phyloP scores from a whole-genome alignment of 2,888 invertebrate genomes.

The Rosalia funebris region DNA sequence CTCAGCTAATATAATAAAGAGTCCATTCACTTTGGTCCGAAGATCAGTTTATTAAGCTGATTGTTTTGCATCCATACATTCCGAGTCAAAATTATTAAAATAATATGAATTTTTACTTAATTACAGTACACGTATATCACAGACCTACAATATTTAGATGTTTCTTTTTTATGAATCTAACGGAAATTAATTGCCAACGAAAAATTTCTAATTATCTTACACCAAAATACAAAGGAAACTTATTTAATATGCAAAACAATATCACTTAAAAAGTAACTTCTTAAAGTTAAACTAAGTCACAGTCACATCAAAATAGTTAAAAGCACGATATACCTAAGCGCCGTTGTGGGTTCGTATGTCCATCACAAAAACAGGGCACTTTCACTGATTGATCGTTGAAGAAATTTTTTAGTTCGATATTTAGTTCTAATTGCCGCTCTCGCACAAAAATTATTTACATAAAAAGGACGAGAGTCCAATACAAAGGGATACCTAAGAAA shows the following conservation, averaged over 20 bases:
- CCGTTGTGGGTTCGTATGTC: conserved; percentile 33
- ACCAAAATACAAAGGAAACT: conserved; percentile 18
- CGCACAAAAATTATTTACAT: conserved; percentile 56
- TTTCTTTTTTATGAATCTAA: conserved; percentile 12
- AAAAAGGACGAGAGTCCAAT: conserved; percentile 63
- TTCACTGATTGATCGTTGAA: conserved; percentile 45
- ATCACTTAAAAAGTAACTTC: too few relatives aligned
- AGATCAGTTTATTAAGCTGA: conserved; percentile 57
- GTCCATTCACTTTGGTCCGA: conserved; percentile 63
- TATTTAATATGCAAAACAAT: conserved; percentile 22
- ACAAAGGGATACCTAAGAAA: conserved; percentile 68
- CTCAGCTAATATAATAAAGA: conserved; percentile 33
- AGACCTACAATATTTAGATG: conserved; percentile 64
- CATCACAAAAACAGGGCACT: conserved; percentile 51
- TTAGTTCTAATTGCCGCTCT: conserved; percentile 6
- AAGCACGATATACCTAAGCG: conserved; percentile 45
- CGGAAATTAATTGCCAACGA: conserved; percentile 2
- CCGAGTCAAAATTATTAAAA: conserved; percentile 53
- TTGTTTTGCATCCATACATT: conserved; percentile 55
- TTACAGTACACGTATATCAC: conserved; percentile 65
- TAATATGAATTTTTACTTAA: conserved; percentile 54
- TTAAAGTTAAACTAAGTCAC: conserved; percentile 11
- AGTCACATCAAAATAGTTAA: conserved; percentile 35
- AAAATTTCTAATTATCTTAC: conserved; percentile 13
- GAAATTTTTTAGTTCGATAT: conserved; percentile 17